Conservation (phyloP, 2,797 vertebrate species). For the Chelidonichthys spinosus region DNA sequence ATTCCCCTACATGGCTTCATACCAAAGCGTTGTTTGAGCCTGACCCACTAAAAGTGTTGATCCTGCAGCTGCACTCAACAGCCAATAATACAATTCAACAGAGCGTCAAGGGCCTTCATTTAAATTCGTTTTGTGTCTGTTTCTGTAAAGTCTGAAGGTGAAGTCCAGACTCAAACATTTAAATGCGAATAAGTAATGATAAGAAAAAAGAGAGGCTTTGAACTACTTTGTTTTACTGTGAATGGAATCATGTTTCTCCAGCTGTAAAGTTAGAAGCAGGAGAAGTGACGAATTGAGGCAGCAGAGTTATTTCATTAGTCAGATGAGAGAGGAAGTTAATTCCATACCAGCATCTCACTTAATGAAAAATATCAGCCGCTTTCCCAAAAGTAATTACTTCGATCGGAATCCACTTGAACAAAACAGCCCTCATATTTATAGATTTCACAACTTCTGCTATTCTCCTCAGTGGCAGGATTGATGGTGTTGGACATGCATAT, state of each 20-base stretch:
- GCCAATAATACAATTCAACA: slow-evolving; percentile 24
- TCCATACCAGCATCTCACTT: slow-evolving; percentile 27
- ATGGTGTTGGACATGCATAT: slow-evolving; percentile 39
- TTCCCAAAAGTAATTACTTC: slow-evolving; percentile 34
- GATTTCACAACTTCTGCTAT: slow-evolving; percentile 28
- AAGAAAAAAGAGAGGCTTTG: background rate
- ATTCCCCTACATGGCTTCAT: slow-evolving; percentile 62
- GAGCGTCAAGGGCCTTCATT: background rate
- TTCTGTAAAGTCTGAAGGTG: background rate
- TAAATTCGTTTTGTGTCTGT: background rate
- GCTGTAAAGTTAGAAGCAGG: slow-evolving; percentile 4
- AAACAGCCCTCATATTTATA: slow-evolving; percentile 40
- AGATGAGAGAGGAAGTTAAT: slow-evolving; percentile 38
- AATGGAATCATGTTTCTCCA: background rate
- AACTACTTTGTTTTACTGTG: background rate
- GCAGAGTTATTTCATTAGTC: slow-evolving; percentile 39
- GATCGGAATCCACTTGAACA: slow-evolving; percentile 41
- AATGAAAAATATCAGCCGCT: slow-evolving; percentile 43
- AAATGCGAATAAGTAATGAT: background rate
- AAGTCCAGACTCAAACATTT: background rate
- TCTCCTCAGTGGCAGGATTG: slow-evolving; percentile 13
- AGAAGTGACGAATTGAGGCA: slow-evolving; percentile 28
- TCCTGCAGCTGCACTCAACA: slow-evolving; percentile 25
- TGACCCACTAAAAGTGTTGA: slow-evolving; percentile 45
- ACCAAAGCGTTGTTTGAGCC: slow-evolving; percentile 51